Percentiles rank a stretch among this genome's conserved stretches.
These are phyloP conservation scores for Ferrisia virgata DNA, from an alignment of 2,888 invertebrate genomes.

Conservation along the genomic window DNA sequence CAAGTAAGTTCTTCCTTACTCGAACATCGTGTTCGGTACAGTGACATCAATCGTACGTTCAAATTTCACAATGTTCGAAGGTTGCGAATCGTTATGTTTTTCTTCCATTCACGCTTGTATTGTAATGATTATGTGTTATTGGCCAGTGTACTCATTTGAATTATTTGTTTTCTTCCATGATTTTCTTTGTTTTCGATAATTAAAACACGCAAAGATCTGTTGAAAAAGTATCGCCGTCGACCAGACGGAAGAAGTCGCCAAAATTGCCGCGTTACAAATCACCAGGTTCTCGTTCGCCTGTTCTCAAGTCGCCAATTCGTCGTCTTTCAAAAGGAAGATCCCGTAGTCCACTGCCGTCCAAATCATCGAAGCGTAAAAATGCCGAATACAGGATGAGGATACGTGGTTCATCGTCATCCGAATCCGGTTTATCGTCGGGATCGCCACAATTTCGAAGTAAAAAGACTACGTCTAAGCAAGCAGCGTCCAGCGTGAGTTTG, in stretches of 20 bases:
- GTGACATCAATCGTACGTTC: background rate
- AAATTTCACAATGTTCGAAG: background rate
- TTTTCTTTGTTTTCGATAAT: conserved; percentile 33
- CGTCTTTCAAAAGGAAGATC: background rate
- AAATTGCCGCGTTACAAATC: conserved; percentile 39
- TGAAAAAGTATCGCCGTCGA: conserved; percentile 33
- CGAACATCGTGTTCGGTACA: background rate
- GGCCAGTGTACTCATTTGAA: background rate
- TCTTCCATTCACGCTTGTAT: background rate
- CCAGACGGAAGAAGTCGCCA: conserved; percentile 38
- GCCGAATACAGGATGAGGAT: background rate
- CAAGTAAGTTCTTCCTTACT: background rate
- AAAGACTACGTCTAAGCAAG: background rate
- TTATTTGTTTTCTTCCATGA: conserved; percentile 34
- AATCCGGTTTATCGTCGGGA: background rate
- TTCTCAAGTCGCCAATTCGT: conserved; percentile 15
- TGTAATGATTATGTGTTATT: background rate
- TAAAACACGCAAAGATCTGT: conserved; percentile 26
- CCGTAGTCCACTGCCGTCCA: conserved; percentile 16
- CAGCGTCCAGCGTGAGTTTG: background rate
- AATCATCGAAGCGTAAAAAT: background rate
- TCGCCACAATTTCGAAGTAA: conserved; percentile 24
- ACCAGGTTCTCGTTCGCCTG: background rate
- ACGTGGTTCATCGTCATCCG: conserved; percentile 19
- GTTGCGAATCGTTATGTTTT: background rate